Evolutionary conservation across 2,888 invertebrate species (phyloP), one percentile per base, ranked within the genome.

Genomic region (Copidosoma aretas): DNA sequence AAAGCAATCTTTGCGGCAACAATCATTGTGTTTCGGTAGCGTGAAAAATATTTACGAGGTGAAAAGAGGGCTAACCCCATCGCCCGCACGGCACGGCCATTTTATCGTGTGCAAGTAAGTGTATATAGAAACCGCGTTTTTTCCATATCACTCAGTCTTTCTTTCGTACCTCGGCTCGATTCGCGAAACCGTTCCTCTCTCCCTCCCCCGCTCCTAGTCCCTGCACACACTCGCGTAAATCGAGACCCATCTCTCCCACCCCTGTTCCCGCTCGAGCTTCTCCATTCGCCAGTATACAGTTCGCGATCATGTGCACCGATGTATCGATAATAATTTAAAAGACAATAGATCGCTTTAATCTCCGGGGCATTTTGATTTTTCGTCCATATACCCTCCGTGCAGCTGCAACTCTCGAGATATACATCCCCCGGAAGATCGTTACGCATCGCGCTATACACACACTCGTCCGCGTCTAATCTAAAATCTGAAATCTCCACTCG

Each of bases 401-500:
- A 17, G 17, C 15, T 12, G 43, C 2, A 12, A 12, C 43, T 17
- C 43, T 14, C 12, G 43, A 3, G 15, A 14, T 17, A 12, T 15
- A 17, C 12, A 17, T 46, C 43, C 59, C 3, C 14, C 41, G 62
- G 17, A 17, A 19, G n/a, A 63, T 67, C 57, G 70, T 59, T 62
- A 68, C 68, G 68, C 68, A 65, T 71, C 60, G 52, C 46, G 46
- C 51, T 3, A 8, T 32, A 8, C 32, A 8, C 32, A 32, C 32
- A 32, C 8, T n/a, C 64, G 68, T 64, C 53, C 67, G 70, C 72
- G 69, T 73, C 72, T 76, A 72, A 77, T 76, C 76, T 74, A 46
- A 76, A 78, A 80, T 81, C 80, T 78, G 66, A 72, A 76, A 78
- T 78, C 77, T 78, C 72, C 70, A 10, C 46, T 53, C 41, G 71